Base-by-base conservation (phyloP, 64 coral and sea anemone species). In the Montipora foliosa region DNA sequence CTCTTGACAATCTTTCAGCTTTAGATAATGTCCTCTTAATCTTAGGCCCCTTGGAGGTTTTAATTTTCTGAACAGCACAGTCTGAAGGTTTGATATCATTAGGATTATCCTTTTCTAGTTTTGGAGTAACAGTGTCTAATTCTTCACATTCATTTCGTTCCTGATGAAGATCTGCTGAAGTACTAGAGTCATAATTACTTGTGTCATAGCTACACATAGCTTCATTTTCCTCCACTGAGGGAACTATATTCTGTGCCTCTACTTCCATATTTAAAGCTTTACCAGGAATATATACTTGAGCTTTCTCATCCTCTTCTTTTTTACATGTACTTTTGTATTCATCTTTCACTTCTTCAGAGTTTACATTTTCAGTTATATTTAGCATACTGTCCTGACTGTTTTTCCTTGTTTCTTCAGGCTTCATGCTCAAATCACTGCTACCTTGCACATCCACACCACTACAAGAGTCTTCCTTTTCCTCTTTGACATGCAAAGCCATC, bases 11-110 rank as follows among this genome's bases (percentile, higher is more conserved):
- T 22, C 82, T 62, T 44, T 86, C 82, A 71, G 82, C 82, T 71
- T 66, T 69, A 3, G 82, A 86, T 44, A 86, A 50, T 20, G 82
- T 86, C 46, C 82, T 86, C 10, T 86, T 86, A 49, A 86, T 86
- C 66, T 86, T 86, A 22, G 82, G 82, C 5, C 82, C 82, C 47
- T 72, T 86, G 3, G 82, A 72, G 68, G 47, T 86, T 72, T 72
- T 86, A 22, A 72, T 11, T 86, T 86, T 86, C 5, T 46, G 64
- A 29, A 78, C 3, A 49, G 64, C 1, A 50, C 45, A n/a, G 10
- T 86, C 46, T 4, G 16, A 12, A 49, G 62, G 66, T 50, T 72
- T 71, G 13, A 64, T 51, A 24, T 67, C 66, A 45, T 12, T 64
- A 47, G 62, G 22, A 19, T 44, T 22, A 71, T 50, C 47, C 71